phyloP scores from a whole-genome alignment of 2,113 vertebrate species.

The Tinamus guttatus region DNA sequence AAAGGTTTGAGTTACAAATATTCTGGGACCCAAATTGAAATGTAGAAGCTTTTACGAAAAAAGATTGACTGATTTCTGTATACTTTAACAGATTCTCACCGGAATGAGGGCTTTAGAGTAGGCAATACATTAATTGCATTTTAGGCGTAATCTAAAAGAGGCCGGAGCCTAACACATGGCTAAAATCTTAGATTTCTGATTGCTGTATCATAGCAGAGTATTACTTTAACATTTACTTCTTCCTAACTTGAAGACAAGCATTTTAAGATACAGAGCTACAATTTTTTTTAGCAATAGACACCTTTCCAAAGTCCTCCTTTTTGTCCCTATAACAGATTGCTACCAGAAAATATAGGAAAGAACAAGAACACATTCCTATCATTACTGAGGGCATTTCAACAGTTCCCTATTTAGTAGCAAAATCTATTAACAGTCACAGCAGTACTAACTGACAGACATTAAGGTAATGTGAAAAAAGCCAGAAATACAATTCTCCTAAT shows the following conservation, averaged over 20 bases:
- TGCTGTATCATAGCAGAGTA: not conserved
- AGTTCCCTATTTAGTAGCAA: not conserved
- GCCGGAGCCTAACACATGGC: not conserved
- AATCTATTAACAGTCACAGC: constrained; percentile 26
- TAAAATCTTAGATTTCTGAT: not conserved
- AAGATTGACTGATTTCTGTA: not conserved
- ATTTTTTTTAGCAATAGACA: not conserved
- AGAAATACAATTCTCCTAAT: constrained; percentile 3
- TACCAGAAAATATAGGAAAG: not conserved
- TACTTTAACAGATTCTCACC: not conserved
- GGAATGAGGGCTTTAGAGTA: not conserved
- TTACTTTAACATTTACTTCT: not conserved
- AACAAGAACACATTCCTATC: not conserved
- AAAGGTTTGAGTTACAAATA: constrained; percentile 9
- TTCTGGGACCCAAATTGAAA: not conserved
- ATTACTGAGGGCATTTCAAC: not conserved
- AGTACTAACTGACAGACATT: not conserved
- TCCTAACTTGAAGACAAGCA: not conserved
- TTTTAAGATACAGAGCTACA: not conserved
- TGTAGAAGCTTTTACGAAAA: not conserved
- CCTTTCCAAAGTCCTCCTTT: not conserved
- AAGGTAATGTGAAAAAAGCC: not conserved
- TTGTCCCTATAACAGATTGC: not conserved
- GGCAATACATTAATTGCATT: not conserved
- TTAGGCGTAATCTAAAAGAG: not conserved